Base-by-base conservation (phyloP, 2,888 invertebrate species). In the Deilephila porcellus region DNA sequence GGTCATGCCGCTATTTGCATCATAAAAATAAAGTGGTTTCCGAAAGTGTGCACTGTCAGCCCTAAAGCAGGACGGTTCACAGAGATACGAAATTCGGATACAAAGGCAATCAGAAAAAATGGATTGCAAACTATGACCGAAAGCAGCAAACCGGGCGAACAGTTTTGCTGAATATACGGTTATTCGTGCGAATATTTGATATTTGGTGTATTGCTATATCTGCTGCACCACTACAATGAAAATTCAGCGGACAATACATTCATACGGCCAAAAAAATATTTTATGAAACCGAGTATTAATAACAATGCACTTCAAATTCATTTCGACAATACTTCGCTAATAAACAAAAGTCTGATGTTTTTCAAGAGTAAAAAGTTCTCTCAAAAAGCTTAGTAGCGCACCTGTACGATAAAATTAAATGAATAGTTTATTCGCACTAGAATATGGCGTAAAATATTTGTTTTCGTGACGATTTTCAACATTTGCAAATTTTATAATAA, bases 21-120 rank as follows among this genome's bases (percentile, higher is more conserved):
- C 45, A 45, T 25, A 25, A 11, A 60, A 60, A 60, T 7, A 25
- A 14, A 60, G 29, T 4, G 14, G 29, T 60, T 29, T 60, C 25
- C 11, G 14, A 14, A 29, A 60, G 45, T 60, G 25, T 60, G 3
- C 25, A 32, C 34, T 62, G 32, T 37, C 64, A 64, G 11, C n/a
- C n/a, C 11, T 8, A 32, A 19, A 6, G 19, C 32, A 32, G 19
- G 5, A 17, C 32, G 19, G 37, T 20, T 45, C 14, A 52, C 20
- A 52, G 20, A 67, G 6, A 45, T 25, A 67, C 25, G 34, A 63
- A 34, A 25, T 14, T 20, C 25, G 45, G 3, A 67, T 25, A 67
- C 67, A 67, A 67, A 67, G 67, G 67, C 67, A 67, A 67, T 67
- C 45, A 67, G 67, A 37, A 67, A 67, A 67, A 67, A 67, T 52